Conservation (phyloP, 2,888 invertebrate genomes). For the Petrolisthes cinctipes region DNA sequence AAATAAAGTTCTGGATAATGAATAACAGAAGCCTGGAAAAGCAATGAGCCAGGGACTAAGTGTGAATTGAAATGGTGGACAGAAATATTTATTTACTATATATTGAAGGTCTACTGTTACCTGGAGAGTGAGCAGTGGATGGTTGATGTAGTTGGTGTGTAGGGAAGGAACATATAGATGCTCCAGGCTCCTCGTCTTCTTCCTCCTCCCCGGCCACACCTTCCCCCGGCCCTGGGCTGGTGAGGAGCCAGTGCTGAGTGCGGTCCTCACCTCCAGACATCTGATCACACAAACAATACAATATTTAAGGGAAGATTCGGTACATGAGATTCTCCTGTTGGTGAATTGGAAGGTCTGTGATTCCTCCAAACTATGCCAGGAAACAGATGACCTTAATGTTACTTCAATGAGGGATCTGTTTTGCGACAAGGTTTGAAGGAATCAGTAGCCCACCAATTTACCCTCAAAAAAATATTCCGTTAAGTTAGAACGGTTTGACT, state of each 20-base stretch:
- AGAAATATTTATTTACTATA: too few relatives aligned
- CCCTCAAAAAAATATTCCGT: not conserved
- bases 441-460: too few relatives aligned
- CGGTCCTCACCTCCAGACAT: slow-evolving; percentile 61
- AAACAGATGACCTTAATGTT: too few relatives aligned
- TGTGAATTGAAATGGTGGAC: too few relatives aligned
- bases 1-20: too few relatives aligned
- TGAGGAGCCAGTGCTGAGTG: slow-evolving; percentile 59
- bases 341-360: too few relatives aligned
- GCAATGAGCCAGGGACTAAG: too few relatives aligned
- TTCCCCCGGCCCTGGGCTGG: slow-evolving; percentile 56
- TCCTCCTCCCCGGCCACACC: slow-evolving; percentile 48
- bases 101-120: not conserved
- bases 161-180: slow-evolving; percentile 9
- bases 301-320: too few relatives aligned
- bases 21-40: too few relatives aligned
- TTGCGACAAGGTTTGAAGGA: too few relatives aligned
- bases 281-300: slow-evolving; percentile 1
- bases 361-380: too few relatives aligned
- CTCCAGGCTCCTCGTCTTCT: slow-evolving; percentile 25
- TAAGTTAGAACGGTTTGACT: not conserved
- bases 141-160: not conserved
- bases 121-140: slow-evolving; percentile 1
- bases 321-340: not conserved
- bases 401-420: too few relatives aligned